Evolutionary conservation across 2,797 vertebrate species (phyloP).

Genomic region (Parauchenoglanis punctatus): DNA sequence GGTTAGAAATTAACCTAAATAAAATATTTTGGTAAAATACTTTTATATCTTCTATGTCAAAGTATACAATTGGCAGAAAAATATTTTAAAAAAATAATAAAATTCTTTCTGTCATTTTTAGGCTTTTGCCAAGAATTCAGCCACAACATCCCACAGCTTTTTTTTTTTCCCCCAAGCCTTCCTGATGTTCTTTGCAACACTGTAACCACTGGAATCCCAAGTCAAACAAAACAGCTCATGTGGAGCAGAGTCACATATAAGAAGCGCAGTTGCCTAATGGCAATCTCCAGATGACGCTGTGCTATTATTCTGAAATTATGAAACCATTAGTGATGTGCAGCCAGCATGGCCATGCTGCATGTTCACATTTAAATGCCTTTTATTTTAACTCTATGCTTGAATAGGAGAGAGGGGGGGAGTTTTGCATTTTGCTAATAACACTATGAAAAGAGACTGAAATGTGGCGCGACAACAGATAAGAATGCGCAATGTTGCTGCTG

Average conservation of each 20-base stretch:
- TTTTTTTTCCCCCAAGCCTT: background rate
- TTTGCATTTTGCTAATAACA: slow-evolving; percentile 72
- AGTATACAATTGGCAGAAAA: background rate
- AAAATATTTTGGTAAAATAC: background rate
- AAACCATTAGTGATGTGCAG: slow-evolving; percentile 74
- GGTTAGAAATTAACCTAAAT: background rate
- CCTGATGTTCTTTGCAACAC: background rate
- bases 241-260: slow-evolving; percentile 28
- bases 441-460: slow-evolving; percentile 70
- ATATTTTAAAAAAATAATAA: too few relatives aligned
- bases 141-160: background rate
- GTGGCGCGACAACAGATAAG: slow-evolving; percentile 65
- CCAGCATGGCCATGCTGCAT: slow-evolving; percentile 69
- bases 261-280: slow-evolving; percentile 62
- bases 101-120: background rate
- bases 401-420: slow-evolving; percentile 64
- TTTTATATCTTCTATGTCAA: background rate
- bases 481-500: slow-evolving; percentile 62
- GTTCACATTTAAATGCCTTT: slow-evolving; percentile 77
- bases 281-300: slow-evolving; percentile 70
- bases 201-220: slow-evolving; percentile 23
- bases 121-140: background rate
- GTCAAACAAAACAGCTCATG: slow-evolving; percentile 41
- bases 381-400: slow-evolving; percentile 75
- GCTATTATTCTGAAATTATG: slow-evolving; percentile 76